phyloP scores from a whole-genome alignment of 2,797 vertebrate species.

The Chiloscyllium punctatum region DNA sequence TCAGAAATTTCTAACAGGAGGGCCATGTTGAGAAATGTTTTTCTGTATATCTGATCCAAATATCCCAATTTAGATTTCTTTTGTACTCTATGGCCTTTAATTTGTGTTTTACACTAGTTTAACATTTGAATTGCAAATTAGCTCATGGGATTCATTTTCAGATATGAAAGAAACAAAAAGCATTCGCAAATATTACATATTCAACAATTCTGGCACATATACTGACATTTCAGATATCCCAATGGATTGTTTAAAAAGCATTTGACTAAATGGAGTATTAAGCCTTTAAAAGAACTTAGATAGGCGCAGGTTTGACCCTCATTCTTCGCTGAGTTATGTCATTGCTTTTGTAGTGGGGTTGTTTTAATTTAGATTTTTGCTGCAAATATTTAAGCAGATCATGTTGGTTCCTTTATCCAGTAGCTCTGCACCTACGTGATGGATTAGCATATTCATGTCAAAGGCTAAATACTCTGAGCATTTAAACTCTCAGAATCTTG shows the following conservation, averaged over 20 bases:
- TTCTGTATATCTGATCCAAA: background rate
- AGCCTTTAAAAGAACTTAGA: background rate
- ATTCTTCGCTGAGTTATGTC: background rate
- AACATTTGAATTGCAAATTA: background rate
- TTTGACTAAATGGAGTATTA: background rate
- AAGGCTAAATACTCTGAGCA: background rate
- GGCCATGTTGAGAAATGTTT: background rate
- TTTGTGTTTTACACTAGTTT: background rate
- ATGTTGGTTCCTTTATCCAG: background rate
- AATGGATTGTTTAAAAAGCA: background rate
- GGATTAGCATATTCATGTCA: conserved; percentile 10
- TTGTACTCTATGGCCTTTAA: background rate
- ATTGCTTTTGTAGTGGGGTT: background rate
- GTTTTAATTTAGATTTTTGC: background rate
- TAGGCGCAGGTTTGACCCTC: background rate
- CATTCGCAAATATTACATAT: background rate
- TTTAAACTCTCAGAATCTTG: conserved; percentile 16
- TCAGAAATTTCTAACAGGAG: background rate
- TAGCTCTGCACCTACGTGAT: background rate
- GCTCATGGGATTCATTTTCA: background rate
- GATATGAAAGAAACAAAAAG: background rate
- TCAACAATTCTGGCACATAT: background rate
- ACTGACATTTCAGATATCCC: background rate
- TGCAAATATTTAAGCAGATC: background rate
- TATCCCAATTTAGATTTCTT: background rate